Evolutionary conservation across 2,888 invertebrate species (phyloP), one percentile per base, ranked within the genome.

Genomic region (Microplitis deprimator): DNA sequence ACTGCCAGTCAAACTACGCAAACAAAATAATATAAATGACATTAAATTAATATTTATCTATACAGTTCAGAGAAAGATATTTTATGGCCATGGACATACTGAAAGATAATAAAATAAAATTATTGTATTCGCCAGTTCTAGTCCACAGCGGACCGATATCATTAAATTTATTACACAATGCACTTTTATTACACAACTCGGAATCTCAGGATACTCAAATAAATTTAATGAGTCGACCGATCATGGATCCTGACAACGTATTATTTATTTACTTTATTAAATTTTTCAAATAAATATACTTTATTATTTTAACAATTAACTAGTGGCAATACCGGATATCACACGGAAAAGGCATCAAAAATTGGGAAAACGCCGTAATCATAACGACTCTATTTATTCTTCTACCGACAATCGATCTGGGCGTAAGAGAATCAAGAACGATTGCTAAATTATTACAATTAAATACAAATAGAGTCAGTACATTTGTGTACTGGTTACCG

Each of bases 91-190:
- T 83, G 20, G 82, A 83, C 59, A 75, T 82, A 20, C 60, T 77
- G 0, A 8, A 73, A 29, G 67, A 76, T 39, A 61, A 73, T 13
- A 8, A 38, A 64, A 73, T 81, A 16, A 68, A 77, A 50, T 73
- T 83, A 3, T 76, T 81, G 77, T 80, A 83, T 72, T 83, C 83
- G 1, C 77, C 82, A 5, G 75, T 77, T 8, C 76, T 81, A 39
- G 20, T 79, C 10, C 82, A 83, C 59, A 83, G 83, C 67, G 81
- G 82, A 7, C 83, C 83, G 10, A 78, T 83, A 38, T 77, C 83
- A 29, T 17, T 83, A 20, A 83, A 83, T 78, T 69, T 81, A 17
- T 40, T 83, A 5, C 78, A 83, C 60, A 83, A 83, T 72, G 77
- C 83, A 3, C 75, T 83, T 20, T n/a, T 83, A 67, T 77, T 77